Conservation (phyloP, 2,113 vertebrate genomes). For the Phyllostomus discolor region DNA sequence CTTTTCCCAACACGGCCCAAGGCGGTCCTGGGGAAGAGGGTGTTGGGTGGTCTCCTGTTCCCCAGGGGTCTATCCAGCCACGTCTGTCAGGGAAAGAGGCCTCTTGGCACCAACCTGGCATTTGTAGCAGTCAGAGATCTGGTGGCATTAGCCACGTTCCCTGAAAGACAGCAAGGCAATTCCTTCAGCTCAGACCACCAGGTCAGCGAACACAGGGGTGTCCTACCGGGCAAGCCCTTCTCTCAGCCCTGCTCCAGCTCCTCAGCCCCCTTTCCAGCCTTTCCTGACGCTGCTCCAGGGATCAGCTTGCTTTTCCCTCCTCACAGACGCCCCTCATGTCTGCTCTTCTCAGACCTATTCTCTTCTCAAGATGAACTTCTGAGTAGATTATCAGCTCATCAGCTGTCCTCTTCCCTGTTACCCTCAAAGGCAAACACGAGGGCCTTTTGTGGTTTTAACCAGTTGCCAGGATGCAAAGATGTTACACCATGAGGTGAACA, state of each 20-base stretch:
- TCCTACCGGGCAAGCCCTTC: neutral
- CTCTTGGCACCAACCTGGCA: neutral
- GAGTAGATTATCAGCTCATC: neutral
- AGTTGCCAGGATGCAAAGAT: neutral
- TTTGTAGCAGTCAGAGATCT: neutral
- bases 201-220: too few species aligned
- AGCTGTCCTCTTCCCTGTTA: neutral
- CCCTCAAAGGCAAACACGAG: neutral
- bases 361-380: neutral
- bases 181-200: neutral
- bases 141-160: neutral
- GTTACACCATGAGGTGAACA: neutral
- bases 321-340: neutral
- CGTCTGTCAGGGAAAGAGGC: neutral
- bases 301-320: neutral
- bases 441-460: neutral
- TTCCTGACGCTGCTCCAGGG: neutral
- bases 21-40: neutral
- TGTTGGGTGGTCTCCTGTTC: neutral
- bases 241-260: neutral
- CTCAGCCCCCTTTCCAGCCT: accelerated
- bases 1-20: neutral
- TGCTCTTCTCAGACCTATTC: neutral
- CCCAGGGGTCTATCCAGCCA: neutral
- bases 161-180: neutral